These are phyloP conservation scores for Melanaphis sacchari DNA, from an alignment of 1,140 invertebrate species.

Conservation along the genomic window DNA sequence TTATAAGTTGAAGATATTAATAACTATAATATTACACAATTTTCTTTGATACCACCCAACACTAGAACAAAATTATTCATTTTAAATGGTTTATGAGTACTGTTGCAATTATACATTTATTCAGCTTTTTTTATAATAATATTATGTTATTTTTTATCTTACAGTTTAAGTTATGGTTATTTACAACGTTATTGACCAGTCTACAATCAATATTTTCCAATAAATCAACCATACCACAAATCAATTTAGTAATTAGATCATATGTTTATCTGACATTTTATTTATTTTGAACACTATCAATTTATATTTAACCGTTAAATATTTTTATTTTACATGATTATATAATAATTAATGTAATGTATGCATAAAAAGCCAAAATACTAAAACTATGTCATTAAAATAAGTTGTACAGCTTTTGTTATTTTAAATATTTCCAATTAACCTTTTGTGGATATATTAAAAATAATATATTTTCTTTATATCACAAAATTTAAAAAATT, in stretches of 20 bases:
- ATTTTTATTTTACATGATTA: slow-evolving; percentile 2
- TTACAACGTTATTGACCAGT: background rate
- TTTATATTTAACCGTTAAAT: slow-evolving; percentile 28
- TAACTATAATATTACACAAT: background rate
- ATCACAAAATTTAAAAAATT: background rate
- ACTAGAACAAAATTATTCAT: background rate
- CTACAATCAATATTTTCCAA: slow-evolving; percentile 38
- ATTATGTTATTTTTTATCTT: background rate
- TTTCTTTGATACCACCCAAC: background rate
- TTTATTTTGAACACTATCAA: slow-evolving; percentile 17
- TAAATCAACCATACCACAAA: background rate
- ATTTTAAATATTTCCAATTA: slow-evolving; percentile 12
- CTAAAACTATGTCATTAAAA: slow-evolving; percentile 9
- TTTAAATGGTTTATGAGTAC: background rate
- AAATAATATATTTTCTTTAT: background rate
- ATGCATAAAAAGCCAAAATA: background rate
- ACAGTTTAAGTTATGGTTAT: background rate
- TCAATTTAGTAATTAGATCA: background rate
- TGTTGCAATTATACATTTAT: background rate
- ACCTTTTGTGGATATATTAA: background rate
- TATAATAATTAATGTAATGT: background rate
- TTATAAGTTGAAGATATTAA: background rate
- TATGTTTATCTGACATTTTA: background rate
- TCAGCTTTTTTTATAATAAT: background rate
- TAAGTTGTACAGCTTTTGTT: background rate